A percentile compares a stretch with the other conserved stretches of the same genome.
Evolutionary conservation across 2,797 vertebrate genomes (phyloP).

Genomic region (Sorex maritimensis): DNA sequence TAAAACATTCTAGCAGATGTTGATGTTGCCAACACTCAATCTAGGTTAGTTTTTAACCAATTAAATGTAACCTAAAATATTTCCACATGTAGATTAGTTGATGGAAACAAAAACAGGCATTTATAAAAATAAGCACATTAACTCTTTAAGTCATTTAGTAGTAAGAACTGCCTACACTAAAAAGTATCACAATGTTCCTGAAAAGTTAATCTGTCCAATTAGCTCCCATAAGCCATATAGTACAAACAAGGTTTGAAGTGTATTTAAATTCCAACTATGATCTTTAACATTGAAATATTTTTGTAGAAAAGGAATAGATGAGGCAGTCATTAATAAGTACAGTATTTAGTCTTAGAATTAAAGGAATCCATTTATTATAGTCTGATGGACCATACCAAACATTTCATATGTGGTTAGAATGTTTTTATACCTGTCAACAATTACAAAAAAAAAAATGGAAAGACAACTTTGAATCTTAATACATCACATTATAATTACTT

Average conservation of each 20-base stretch:
- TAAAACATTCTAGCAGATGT: background rate
- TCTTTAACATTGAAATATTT: background rate
- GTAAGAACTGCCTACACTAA: background rate
- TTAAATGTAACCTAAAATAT: conserved; percentile 50
- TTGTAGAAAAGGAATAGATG: background rate
- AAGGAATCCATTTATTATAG: conserved; percentile 50
- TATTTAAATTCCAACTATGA: conserved; percentile 47
- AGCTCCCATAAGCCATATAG: background rate
- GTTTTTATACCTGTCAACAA: conserved; percentile 44
- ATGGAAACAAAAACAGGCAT: conserved; percentile 6
- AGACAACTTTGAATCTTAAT: conserved; percentile 59
- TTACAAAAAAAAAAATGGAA: conserved; percentile 56
- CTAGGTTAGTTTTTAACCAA: conserved; percentile 5
- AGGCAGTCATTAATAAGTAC: conserved; percentile 51
- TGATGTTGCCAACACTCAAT: background rate
- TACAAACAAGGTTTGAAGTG: background rate
- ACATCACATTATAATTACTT: conserved; percentile 24
- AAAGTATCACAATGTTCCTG: background rate
- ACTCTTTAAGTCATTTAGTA: conserved; percentile 13
- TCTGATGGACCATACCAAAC: conserved; percentile 66
- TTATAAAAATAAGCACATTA: background rate
- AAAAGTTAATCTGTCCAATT: conserved; percentile 16
- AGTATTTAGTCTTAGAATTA: conserved; percentile 51
- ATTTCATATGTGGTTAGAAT: conserved; percentile 62
- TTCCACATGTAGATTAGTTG: conserved; percentile 9